Evolutionary conservation across 1,140 invertebrate species (phyloP).

Genomic region (Halyomorpha halys): DNA sequence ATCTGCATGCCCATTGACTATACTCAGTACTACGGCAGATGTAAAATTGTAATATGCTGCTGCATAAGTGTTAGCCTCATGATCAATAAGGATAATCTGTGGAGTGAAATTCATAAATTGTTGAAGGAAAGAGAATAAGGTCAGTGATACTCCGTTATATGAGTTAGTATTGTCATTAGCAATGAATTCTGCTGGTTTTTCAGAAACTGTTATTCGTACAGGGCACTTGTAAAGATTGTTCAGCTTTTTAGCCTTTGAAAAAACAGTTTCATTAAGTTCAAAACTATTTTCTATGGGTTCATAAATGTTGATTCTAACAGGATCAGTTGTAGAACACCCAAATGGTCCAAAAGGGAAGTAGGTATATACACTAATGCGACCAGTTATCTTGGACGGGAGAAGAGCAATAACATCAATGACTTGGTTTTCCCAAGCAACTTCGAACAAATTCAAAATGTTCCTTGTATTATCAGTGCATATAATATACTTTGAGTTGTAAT

Average conservation of each 20-base stretch:
- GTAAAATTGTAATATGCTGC: constrained; percentile 28
- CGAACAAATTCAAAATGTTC: constrained; percentile 25
- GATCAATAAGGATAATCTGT: constrained; percentile 22
- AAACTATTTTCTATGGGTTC: constrained; percentile 21
- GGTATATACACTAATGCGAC: constrained; percentile 29
- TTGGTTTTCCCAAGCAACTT: constrained; percentile 31
- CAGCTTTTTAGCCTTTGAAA: constrained; percentile 28
- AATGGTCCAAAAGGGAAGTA: constrained; percentile 30
- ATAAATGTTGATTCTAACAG: constrained; percentile 31
- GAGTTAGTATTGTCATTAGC: background rate
- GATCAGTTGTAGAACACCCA: constrained; percentile 28
- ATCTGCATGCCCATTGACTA: constrained; percentile 25
- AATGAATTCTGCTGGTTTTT: background rate
- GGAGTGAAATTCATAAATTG: constrained; percentile 31
- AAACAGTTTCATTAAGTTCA: constrained; percentile 24
- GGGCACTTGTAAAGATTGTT: constrained; percentile 29
- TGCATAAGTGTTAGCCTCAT: constrained; percentile 25
- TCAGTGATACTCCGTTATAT: constrained; percentile 27
- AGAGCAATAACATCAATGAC: constrained; percentile 31
- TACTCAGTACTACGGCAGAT: constrained; percentile 19
- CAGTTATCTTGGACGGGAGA: constrained; percentile 26
- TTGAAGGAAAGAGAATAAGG: constrained; percentile 29
- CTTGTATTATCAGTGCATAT: constrained; percentile 21
- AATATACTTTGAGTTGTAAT: constrained; percentile 23
- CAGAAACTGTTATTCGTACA: constrained; percentile 25